phyloP scores from a whole-genome alignment of 1,140 invertebrate species.

The Stenopsyche tienmushanensis region DNA sequence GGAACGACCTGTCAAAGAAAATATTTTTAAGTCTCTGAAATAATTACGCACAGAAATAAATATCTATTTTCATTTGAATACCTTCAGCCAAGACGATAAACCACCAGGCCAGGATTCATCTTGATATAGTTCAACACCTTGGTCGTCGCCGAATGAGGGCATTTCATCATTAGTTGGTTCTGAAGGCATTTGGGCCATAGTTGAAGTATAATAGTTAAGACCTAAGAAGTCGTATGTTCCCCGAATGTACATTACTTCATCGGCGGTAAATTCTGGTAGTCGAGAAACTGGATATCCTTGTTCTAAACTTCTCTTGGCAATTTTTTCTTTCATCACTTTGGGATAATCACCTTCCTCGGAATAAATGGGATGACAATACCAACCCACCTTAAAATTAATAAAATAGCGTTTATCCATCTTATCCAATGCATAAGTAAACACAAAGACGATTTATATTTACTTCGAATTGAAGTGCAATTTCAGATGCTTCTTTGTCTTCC shows the following conservation, averaged over 20 bases:
- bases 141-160: conserved; percentile 57
- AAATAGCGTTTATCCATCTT: too few relatives aligned
- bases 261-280: conserved; percentile 54
- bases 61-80: too few relatives aligned
- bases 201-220: conserved; percentile 62
- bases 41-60: too few relatives aligned
- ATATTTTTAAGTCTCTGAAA: too few relatives aligned
- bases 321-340: conserved; percentile 52
- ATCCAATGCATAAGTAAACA: too few relatives aligned
- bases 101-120: conserved; percentile 54
- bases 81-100: conserved; percentile 55
- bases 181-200: neutral
- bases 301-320: conserved; percentile 56
- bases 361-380: conserved; percentile 61
- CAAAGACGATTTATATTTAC: conserved; percentile 34
- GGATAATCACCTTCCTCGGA: conserved; percentile 63
- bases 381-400: conserved; percentile 47
- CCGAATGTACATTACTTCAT: conserved; percentile 56
- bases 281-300: conserved; percentile 53
- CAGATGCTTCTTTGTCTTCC: conserved; percentile 53
- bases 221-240: conserved; percentile 66
- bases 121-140: conserved; percentile 51
- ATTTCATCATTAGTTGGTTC: conserved; percentile 20
- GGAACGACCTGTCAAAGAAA: too few relatives aligned
- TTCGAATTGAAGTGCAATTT: conserved; percentile 50